phyloP scores from a whole-genome alignment of 2,113 vertebrate species.

The Mohoua ochrocephala region DNA sequence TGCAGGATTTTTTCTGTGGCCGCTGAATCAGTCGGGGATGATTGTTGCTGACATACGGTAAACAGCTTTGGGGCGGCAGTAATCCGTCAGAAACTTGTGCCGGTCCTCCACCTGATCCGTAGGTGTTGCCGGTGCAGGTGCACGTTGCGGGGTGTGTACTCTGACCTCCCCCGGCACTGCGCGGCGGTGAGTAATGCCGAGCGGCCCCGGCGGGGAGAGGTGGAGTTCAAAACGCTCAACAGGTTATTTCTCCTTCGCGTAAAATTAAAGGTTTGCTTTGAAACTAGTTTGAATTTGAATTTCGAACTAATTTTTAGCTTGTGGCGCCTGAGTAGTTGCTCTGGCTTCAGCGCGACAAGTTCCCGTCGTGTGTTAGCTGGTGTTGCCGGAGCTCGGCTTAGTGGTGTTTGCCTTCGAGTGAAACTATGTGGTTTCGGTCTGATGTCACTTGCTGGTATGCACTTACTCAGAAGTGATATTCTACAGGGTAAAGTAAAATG shows the following conservation, averaged over 20 bases:
- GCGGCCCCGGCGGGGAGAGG: background rate
- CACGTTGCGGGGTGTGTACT: constrained; percentile 9
- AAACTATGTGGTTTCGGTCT: constrained; percentile 77
- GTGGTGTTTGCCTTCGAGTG: constrained; percentile 7
- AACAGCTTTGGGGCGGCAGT: background rate
- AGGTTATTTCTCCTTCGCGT: background rate
- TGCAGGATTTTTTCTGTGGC: background rate
- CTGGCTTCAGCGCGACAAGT: background rate
- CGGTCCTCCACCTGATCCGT: background rate
- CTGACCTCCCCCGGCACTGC: background rate
- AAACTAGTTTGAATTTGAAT: background rate
- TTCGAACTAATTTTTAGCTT: background rate
- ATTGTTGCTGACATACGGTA: constrained; percentile 1
- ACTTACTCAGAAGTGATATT: background rate
- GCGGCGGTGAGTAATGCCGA: background rate
- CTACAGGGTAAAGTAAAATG: background rate
- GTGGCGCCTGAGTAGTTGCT: background rate
- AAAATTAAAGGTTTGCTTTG: background rate
- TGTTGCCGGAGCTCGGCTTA: background rate
- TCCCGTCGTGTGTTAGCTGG: background rate
- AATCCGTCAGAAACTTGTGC: background rate
- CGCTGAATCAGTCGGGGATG: background rate
- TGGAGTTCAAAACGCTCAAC: constrained; percentile 25
- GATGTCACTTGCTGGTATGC: constrained; percentile 63
- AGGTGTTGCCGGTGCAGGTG: constrained; percentile 37